Evolutionary conservation across 1,140 invertebrate species (phyloP), one percentile per base, ranked within the genome.

Genomic region (Ceratoteleas bidentatus): DNA sequence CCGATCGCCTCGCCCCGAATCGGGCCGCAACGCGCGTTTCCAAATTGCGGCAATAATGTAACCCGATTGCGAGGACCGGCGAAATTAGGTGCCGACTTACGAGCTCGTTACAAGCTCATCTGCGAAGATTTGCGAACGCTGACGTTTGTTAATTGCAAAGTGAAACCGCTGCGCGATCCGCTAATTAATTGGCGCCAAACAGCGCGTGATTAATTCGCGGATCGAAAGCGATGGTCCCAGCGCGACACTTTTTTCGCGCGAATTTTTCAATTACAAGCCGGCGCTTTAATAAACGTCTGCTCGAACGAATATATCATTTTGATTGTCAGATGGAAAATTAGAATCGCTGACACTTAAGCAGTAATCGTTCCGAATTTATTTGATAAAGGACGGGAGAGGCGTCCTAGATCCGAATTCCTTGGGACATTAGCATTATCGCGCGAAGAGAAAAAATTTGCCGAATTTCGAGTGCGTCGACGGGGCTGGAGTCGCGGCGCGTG

Each of bases 291-390:
- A 74, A 76, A 79, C 73, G 73, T 68, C 54, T 57, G 64, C 54
- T 74, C 32, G 38, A 56, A 72, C 56, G 73, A 72, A 83, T 83
- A 83, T 75, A 83, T 84, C 74, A 84, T 81, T 75, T 75, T 78
- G 74, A 83, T 79, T 78, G 78, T 78, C 83, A 75, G 78, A 60
- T 68, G 53, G 69, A 79, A 81, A 84, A 78, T 84, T 75, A 77
- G 61, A 73, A 62, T 79, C 72, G 75, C 62, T 75, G 68, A 78
- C 83, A 62, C 56, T 76, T 43, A 47, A 54, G 64, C 61, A 70
- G 74, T 85, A 79, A 85, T 85, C 75, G 64, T 79, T 77, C 74
- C 38, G 58, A 85, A 85, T 85, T 77, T 80, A 85, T 84, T 84
- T 85, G 80, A 85, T 82, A 81, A 84, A 53, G 79, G 72, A 74